Evolutionary conservation across 1,140 invertebrate genomes (phyloP), one percentile per base, ranked within the genome.

Genomic region (Harpegnathos saltator): DNA sequence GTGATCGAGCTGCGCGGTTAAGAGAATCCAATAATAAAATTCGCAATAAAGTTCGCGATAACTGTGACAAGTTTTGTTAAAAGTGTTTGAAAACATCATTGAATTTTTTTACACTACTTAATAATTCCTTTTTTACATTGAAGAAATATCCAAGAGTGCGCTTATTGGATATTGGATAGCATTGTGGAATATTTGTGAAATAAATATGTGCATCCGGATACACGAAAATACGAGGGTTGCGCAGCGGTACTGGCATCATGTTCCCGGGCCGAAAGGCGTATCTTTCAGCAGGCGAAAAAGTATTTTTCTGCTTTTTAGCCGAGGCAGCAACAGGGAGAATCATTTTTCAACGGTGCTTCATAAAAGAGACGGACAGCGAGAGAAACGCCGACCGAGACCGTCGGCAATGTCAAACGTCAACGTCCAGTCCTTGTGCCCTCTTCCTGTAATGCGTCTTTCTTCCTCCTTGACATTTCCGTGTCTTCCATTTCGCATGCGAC

Each of bases 261-360:
- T 61, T 68, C 19, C 63, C 83, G 73, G 63, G 77, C 29, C 29
- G n/a, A n/a, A n/a, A 78, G 73, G 73, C 83, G 72, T 87, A 78
- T 87, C 88, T 90, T 83, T 82, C 83, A 87, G 61, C 58, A 71
- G 82, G 74, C 63, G 87, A 90, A 89, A 91, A 90, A 90, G 85
- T 87, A 90, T 90, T 87, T 77, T 87, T 82, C 88, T 91, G 90
- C 90, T 90, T 91, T 44, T 92, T 90, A 91, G 91, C 74, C 88
- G 84, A 88, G 89, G 87, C 86, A 89, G 84, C 85, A 90, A 89
- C 85, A 84, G 63, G 58, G 85, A 84, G 88, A 84, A 93, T 93
- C 92, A 93, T 94, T 93, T 93, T 93, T 93, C 92, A 94, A 92
- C 89, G 90, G 89, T 90, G 88, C 88, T 87, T 84, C 87, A 85